Evolutionary conservation across 2,888 invertebrate genomes (phyloP).

Genomic region (Mamestra brassicae): DNA sequence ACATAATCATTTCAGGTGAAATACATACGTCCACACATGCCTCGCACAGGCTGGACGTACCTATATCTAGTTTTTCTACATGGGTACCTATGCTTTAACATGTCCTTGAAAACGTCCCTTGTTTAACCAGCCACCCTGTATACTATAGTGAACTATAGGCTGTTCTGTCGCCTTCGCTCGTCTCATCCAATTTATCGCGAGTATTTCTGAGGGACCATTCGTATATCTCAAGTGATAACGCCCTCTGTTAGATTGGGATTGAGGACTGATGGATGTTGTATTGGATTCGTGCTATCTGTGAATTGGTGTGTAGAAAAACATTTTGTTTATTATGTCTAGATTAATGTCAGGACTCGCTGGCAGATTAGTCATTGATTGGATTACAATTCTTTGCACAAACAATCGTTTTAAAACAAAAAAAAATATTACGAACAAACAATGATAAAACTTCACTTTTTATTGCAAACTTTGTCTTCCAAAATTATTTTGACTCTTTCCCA

Average conservation of each 20-base stretch:
- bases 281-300: slow-evolving; percentile 40
- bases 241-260: slow-evolving; percentile 59
- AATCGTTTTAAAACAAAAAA: neutral
- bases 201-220: slow-evolving; percentile 62
- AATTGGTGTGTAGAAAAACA: slow-evolving; percentile 8
- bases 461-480: slow-evolving; percentile 27
- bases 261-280: slow-evolving; percentile 47
- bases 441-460: slow-evolving; percentile 11
- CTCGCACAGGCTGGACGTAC: neutral
- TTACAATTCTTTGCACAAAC: neutral
- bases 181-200: slow-evolving; percentile 60
- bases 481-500: slow-evolving; percentile 34
- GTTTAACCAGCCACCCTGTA: neutral
- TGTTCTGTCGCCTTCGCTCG: slow-evolving; percentile 44
- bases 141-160: slow-evolving; percentile 29
- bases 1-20: no score
- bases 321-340: slow-evolving; percentile 1
- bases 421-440: neutral
- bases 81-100: neutral
- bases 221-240: slow-evolving; percentile 61
- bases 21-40: no score
- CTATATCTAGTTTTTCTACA: neutral
- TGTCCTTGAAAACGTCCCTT: neutral
- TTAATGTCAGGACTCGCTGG: neutral
- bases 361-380: neutral